A percentile compares a stretch with the other conserved stretches of the same genome.
phyloP scores from a whole-genome alignment of 2,113 vertebrate genomes.

The Anolis sagrei region DNA sequence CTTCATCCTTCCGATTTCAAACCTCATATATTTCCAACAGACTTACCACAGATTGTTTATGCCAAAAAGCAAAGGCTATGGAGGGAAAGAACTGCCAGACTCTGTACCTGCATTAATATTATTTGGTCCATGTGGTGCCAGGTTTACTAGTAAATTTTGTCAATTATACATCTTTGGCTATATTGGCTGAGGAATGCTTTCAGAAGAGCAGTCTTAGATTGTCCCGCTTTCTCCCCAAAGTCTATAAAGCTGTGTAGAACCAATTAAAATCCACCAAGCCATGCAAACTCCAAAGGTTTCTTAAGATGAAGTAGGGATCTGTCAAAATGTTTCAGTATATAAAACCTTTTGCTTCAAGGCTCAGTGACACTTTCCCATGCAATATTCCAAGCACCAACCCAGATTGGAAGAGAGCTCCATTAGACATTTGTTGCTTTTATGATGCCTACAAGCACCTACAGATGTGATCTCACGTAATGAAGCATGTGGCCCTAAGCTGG shows the following conservation, averaged over 20 bases:
- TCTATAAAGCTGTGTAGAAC: conserved; percentile 1
- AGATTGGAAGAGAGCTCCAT: conserved; percentile 63
- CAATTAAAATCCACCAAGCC: conserved; percentile 26
- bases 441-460: conserved; percentile 76
- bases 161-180: not conserved
- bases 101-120: conserved; percentile 10
- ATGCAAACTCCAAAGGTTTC: conserved; percentile 34
- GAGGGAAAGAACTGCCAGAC: not conserved
- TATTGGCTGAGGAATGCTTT: conserved; percentile 4
- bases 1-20: conserved; percentile 27
- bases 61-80: not conserved
- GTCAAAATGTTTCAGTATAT: conserved; percentile 8
- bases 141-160: conserved; percentile 7
- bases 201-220: not conserved
- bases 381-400: conserved; percentile 62
- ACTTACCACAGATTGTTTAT: not conserved
- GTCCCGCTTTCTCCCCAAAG: conserved; percentile 17
- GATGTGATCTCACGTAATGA: conserved; percentile 73
- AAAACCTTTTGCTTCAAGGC: conserved; percentile 63
- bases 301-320: conserved; percentile 47
- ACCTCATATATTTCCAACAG: not conserved
- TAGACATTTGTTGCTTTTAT: conserved; percentile 76
- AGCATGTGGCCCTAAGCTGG: conserved; percentile 74
- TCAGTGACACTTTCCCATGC: conserved; percentile 48
- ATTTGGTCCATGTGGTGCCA: not conserved